Conservation (phyloP, 64 coral and sea anemone species). For the Pocillopora damicornis region DNA sequence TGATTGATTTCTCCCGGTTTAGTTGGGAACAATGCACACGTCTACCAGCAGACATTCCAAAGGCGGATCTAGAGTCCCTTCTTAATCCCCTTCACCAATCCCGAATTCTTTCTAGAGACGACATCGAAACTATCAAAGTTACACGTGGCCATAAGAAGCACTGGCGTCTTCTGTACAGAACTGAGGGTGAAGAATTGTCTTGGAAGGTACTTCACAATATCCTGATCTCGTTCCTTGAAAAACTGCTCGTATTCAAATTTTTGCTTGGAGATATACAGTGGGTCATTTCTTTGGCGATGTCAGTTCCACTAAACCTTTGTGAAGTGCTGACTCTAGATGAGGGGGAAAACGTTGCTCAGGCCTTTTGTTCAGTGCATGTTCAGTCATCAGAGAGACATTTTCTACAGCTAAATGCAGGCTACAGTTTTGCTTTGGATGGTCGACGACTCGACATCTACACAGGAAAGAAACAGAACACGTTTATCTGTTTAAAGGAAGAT, state of each 20-base stretch:
- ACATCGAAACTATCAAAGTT: slow-evolving; percentile 48
- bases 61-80: slow-evolving; percentile 17
- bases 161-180: slow-evolving; percentile 46
- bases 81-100: slow-evolving; percentile 63
- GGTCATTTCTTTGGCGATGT: slow-evolving; percentile 56
- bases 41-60: slow-evolving; percentile 38
- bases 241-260: slow-evolving; percentile 66
- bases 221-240: slow-evolving; percentile 46
- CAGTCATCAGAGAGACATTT: slow-evolving; percentile 23
- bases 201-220: slow-evolving; percentile 68
- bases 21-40: slow-evolving; percentile 36
- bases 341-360: slow-evolving; percentile 28
- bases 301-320: slow-evolving; percentile 20
- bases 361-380: slow-evolving; percentile 42
- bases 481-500: slow-evolving; percentile 55
- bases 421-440: slow-evolving; percentile 59
- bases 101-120: slow-evolving; percentile 59
- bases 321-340: slow-evolving; percentile 45
- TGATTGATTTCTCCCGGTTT: slow-evolving; percentile 64
- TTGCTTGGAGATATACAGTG: slow-evolving; percentile 57
- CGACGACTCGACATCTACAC: slow-evolving; percentile 72
- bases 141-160: slow-evolving; percentile 3
- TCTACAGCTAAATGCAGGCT: slow-evolving; percentile 42
- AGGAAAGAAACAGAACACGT: slow-evolving; percentile 71
- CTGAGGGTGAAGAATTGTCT: slow-evolving; percentile 35